Evolutionary conservation across 2,113 vertebrate species (phyloP), one percentile per base, ranked within the genome.

Genomic region (Dipodomys stephensi): DNA sequence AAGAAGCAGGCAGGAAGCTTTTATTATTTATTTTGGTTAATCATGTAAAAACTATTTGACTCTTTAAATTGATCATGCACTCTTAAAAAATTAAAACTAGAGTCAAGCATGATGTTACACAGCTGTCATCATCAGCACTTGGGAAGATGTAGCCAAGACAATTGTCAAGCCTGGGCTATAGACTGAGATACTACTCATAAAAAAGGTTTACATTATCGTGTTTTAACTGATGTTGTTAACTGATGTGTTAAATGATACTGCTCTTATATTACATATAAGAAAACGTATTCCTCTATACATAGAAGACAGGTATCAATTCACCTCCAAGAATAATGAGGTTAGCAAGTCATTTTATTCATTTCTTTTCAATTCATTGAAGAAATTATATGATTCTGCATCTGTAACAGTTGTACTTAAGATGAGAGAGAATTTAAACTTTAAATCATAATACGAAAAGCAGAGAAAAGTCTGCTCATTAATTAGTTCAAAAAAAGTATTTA

Each of bases 401-500:
- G 81, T 81, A 72, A 94, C 30, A 65, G 25, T 2, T 76, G 62
- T 80, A 65, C 53, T 84, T 83, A 83, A 93, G 11, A 67, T 64
- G 18, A 82, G 67, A 72, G 67, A 83, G 5, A 83, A 85, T 1
- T 80, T 68, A 94, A 87, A 87, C 49, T 91, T 88, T 76, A 82
- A 94, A 93, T 82, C 53, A 62, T 71, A 1, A 82, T 0, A 35
- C 15, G 23, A 86, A 93, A 95, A 77, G 20, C 60, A 72, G n/a
- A 85, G 57, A 90, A 93, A 92, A 23, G 22, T 72, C 73, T 90
- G 72, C 35, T 88, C 65, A 71, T 78, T 95, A 82, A 95, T 71
- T 78, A 8, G 7, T 87, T 83, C 7, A 92, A 95, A 87, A 84
- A 95, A 84, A 95, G 65, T 28, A 90, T 25, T 89, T 87, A 78